These are phyloP conservation scores for Philypnodon macrostomus DNA, from an alignment of 2,797 vertebrate species.

Conservation along the genomic window DNA sequence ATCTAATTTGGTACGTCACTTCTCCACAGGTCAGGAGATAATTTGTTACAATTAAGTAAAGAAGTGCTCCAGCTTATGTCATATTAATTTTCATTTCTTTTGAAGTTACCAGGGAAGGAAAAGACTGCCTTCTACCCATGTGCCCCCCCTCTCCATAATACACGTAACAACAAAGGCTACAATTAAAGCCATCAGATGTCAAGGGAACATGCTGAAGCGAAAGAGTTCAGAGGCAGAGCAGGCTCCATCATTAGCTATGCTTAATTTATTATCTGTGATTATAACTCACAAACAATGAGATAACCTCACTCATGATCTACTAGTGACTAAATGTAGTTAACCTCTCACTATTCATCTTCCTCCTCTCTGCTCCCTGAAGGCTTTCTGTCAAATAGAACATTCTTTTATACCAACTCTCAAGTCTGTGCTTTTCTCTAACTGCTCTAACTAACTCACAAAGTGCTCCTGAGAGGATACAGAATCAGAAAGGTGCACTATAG, in stretches of 20 bases:
- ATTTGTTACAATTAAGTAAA: slow-evolving; percentile 24
- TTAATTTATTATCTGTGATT: slow-evolving; percentile 49
- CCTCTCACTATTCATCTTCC: slow-evolving; percentile 22
- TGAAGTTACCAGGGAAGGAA: slow-evolving; percentile 31
- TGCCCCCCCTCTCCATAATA: slow-evolving; percentile 20
- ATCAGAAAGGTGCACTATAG: neutral
- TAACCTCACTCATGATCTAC: slow-evolving; percentile 27
- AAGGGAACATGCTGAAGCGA: slow-evolving; percentile 44
- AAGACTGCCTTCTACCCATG: slow-evolving; percentile 12
- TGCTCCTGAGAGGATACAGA: neutral
- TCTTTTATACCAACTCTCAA: slow-evolving; percentile 3
- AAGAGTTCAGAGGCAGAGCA: slow-evolving; percentile 46
- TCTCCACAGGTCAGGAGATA: slow-evolving; percentile 24
- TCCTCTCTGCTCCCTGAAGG: slow-evolving; percentile 26
- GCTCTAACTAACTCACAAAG: too few relatives aligned
- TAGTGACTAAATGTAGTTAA: slow-evolving; percentile 45
- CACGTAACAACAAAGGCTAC: slow-evolving; percentile 41
- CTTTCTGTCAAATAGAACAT: slow-evolving; percentile 1
- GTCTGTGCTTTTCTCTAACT: slow-evolving; percentile 1
- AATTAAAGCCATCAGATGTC: slow-evolving; percentile 48
- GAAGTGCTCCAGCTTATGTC: slow-evolving; percentile 7
- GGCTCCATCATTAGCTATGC: slow-evolving; percentile 38
- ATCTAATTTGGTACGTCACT: slow-evolving; percentile 8
- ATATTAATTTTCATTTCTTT: slow-evolving; percentile 13
- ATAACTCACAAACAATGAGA: slow-evolving; percentile 52